Evolutionary conservation across 2,888 invertebrate genomes (phyloP).

Genomic region (Agelastica alni): DNA sequence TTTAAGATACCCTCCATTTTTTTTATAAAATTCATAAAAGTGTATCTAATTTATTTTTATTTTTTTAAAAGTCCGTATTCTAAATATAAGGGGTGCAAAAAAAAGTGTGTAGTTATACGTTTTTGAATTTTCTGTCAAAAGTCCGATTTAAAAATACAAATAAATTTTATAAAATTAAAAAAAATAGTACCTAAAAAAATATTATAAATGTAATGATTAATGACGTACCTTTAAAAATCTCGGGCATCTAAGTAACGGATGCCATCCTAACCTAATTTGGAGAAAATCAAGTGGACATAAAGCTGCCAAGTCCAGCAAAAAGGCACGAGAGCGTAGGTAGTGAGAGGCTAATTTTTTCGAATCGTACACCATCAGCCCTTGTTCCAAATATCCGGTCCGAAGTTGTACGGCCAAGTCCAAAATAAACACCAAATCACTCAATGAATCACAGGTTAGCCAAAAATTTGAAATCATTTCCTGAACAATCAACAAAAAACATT

Average conservation of each 20-base stretch:
- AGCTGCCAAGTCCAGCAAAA: conserved; percentile 81
- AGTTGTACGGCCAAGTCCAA: conserved; percentile 90
- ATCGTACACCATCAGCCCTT: conserved; percentile 91
- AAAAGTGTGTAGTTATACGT: too few species aligned
- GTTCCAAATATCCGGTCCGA: conserved; percentile 92
- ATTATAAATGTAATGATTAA: neutral
- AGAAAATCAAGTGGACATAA: conserved; percentile 85
- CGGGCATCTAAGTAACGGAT: conserved; percentile 87
- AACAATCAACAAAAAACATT: conserved; percentile 26
- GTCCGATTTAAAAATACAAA: too few species aligned
- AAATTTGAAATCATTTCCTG: conserved; percentile 67
- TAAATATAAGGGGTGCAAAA: neutral
- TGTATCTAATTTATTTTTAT: neutral
- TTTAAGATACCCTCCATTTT: too few species aligned
- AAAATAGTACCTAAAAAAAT: too few species aligned
- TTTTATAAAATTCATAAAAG: too few species aligned
- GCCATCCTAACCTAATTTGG: conserved; percentile 77
- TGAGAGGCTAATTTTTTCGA: conserved; percentile 87
- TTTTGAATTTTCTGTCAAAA: too few species aligned
- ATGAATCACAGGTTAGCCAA: conserved; percentile 82
- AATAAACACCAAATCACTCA: conserved; percentile 86
- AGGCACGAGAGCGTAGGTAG: conserved; percentile 82
- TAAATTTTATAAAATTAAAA: too few species aligned
- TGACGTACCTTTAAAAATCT: conserved; percentile 77
- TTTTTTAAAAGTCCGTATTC: neutral